A percentile compares a stretch with the other conserved stretches of the same genome.
Conservation (phyloP, 2,888 invertebrate genomes). For the Heliconius aoede region DNA sequence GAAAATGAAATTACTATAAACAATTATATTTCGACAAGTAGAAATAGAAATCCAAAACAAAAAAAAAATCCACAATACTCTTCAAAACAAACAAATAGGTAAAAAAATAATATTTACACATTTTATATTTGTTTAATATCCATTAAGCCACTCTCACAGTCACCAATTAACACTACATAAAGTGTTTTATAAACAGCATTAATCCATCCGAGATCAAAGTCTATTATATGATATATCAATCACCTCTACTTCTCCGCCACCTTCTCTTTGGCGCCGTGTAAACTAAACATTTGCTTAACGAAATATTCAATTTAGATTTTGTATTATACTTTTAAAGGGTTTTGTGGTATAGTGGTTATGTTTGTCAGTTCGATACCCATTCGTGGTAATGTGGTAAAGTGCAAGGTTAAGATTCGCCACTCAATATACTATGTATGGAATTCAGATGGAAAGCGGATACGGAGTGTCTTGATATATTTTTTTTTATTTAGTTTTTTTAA, state of each 20-base stretch:
- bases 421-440: too few species aligned
- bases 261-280: conserved; percentile 66
- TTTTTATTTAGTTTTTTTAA: too few species aligned
- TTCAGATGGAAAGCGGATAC: neutral
- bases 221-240: conserved; percentile 44
- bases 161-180: conserved; percentile 41
- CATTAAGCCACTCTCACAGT: conserved; percentile 20
- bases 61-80: neutral
- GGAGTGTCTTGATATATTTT: neutral
- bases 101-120: conserved; percentile 24
- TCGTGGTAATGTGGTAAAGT: neutral
- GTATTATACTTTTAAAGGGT: conserved; percentile 64
- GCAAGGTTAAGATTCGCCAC: too few species aligned
- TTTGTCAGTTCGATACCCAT: neutral
- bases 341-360: neutral
- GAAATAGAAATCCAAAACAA: neutral
- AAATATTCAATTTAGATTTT: conserved; percentile 76
- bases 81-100: neutral
- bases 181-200: conserved; percentile 44
- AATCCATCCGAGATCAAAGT: conserved; percentile 48
- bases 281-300: conserved; percentile 67
- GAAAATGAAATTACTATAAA: too few species aligned
- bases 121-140: conserved; percentile 20
- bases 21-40: too few species aligned
- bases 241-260: conserved; percentile 60